Percentiles rank a stretch among this genome's conserved stretches.
Conservation (phyloP, 1,140 invertebrate species). For the Cydia amplana region DNA sequence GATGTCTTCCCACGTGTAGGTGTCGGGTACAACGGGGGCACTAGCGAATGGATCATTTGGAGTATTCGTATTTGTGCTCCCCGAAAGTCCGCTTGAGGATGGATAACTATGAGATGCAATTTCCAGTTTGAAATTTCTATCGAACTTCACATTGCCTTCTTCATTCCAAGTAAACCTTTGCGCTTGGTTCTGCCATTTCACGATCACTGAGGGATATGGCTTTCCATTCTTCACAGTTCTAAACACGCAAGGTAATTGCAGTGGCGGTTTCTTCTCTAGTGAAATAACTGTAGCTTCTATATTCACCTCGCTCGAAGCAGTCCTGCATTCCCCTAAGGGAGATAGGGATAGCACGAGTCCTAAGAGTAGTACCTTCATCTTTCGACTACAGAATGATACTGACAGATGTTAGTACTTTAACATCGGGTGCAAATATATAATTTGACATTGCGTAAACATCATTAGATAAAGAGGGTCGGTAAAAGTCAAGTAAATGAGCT, state of each 20-base stretch:
- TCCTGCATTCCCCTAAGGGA: constrained; percentile 37
- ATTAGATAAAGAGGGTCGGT: constrained; percentile 42
- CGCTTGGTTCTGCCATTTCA: constrained; percentile 40
- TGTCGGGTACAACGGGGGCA: constrained; percentile 39
- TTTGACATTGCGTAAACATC: constrained; percentile 34
- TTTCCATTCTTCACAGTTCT: constrained; percentile 39
- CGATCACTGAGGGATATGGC: constrained; percentile 45
- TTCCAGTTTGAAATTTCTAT: constrained; percentile 39
- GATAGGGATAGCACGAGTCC: constrained; percentile 36
- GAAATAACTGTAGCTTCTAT: constrained; percentile 9
- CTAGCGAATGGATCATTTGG: constrained; percentile 39
- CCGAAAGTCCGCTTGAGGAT: constrained; percentile 41
- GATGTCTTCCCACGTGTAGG: constrained; percentile 40
- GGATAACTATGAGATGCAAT: constrained; percentile 39
- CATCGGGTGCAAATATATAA: constrained; percentile 25
- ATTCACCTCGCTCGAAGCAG: constrained; percentile 38
- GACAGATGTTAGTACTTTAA: constrained; percentile 37
- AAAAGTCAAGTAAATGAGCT: constrained; percentile 37
- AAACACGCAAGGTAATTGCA: constrained; percentile 38
- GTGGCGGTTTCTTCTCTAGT: constrained; percentile 25
- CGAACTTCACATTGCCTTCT: constrained; percentile 32
- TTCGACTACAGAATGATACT: constrained; percentile 34
- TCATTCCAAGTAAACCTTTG: constrained; percentile 45
- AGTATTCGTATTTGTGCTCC: constrained; percentile 21
- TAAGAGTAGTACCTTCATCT: constrained; percentile 43